Conservation (phyloP, 2,888 invertebrate genomes). For the Brenthis ino region DNA sequence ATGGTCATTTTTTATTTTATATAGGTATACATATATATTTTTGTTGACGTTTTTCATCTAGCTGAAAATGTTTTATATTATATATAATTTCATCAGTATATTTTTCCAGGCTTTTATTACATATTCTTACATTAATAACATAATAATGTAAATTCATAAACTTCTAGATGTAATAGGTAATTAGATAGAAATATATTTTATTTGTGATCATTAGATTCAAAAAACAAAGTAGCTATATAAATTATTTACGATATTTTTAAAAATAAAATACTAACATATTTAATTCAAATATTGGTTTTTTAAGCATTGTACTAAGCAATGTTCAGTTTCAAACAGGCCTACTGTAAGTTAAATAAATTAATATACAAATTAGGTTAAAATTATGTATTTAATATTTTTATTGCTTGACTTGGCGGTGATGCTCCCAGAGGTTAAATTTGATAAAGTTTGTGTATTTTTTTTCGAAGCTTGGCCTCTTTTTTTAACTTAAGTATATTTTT, state of each 20-base stretch:
- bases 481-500: too few relatives aligned
- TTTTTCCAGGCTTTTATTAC: not conserved
- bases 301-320: constrained; percentile 20
- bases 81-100: not conserved
- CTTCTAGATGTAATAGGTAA: too few relatives aligned
- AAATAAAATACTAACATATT: not conserved
- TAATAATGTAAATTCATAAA: too few relatives aligned
- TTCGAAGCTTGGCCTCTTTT: too few relatives aligned
- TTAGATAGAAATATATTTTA: too few relatives aligned
- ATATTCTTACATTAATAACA: too few relatives aligned
- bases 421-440: too few relatives aligned
- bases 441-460: too few relatives aligned
- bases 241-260: not conserved
- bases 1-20: not conserved
- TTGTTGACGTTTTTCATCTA: too few relatives aligned
- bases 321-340: constrained; percentile 52
- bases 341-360: constrained; percentile 34
- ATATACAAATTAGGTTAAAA: constrained; percentile 8
- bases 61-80: too few relatives aligned
- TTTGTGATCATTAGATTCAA: too few relatives aligned
- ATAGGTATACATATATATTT: too few relatives aligned
- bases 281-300: not conserved
- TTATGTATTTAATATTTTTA: not conserved
- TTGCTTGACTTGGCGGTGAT: not conserved
- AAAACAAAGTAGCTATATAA: not conserved